Base-by-base conservation (phyloP, 2,113 vertebrate species). In the Lagenorhynchus albirostris region DNA sequence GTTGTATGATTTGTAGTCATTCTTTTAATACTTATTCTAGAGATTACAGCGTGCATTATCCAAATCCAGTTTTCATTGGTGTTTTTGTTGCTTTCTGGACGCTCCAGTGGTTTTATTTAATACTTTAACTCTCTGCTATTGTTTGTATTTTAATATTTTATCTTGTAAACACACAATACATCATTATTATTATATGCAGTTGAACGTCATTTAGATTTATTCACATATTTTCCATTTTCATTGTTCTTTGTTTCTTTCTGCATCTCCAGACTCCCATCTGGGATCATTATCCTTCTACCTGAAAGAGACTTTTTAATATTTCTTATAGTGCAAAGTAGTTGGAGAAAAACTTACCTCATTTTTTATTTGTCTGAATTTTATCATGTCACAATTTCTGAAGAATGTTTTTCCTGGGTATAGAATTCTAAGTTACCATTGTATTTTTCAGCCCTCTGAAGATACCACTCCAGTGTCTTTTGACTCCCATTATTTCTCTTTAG, bases 121-220 rank as follows among this genome's bases (percentile, higher is more conserved):
- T 38, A 82, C 17, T 70, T 93, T 77, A 33, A 44, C 38, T 88
- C 41, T 62, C 31, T 96, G 33, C 14, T 76, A 26, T 60, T 95
- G 15, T 38, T 84, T 84, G 25, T 71, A 67, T 94, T 96, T 96
- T 89, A 91, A 89, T 73, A 50, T 71, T 92, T 94, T 62, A 50
- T 68, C 29, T 88, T 96, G 93, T 94, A 79, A 81, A 55, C 31
- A 18, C 31, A 91, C 3, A 70, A 29, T 71, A 23, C 15, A 41
- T 86, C 71, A 31, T 81, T 89, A 70, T 89, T 76, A 81, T 87
- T 83, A 91, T 36, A 60, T 33, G 25, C 8, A 79, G 18, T 60
- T 73, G 71, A 79, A 83, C 36, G 11, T 67, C 29, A 58, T 84
- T 91, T 84, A 23, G 6, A 33, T 84, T 95, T 87, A 55, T 9